phyloP scores from a whole-genome alignment of 2,113 vertebrate genomes.

The Anarrhichthys ocellatus region DNA sequence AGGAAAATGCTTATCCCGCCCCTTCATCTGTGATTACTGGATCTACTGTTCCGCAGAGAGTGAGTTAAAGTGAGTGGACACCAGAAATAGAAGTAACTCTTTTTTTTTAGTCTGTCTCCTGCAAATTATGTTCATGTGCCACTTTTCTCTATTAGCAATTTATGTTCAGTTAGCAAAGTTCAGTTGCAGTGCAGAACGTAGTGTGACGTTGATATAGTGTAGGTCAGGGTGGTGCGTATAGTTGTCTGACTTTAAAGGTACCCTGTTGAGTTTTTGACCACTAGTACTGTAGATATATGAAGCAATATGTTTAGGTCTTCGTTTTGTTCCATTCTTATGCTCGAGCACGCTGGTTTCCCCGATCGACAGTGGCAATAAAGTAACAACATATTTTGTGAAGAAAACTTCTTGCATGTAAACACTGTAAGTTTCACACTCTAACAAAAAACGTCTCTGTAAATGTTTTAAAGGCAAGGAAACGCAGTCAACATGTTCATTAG shows the following conservation, averaged over 20 bases:
- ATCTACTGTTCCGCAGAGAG: constrained; percentile 34
- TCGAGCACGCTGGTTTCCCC: not conserved
- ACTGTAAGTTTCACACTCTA: not conserved
- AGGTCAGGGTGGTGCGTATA: constrained; percentile 2
- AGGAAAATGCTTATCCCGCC: constrained; percentile 18
- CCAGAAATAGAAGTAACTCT: constrained; percentile 7
- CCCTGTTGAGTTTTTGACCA: not conserved
- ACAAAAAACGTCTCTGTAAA: not conserved
- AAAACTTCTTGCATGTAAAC: not conserved
- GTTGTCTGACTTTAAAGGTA: constrained; percentile 21
- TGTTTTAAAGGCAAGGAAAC: not conserved
- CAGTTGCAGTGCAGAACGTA: constrained; percentile 8
- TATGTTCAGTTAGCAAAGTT: constrained; percentile 26
- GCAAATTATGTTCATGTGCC: constrained; percentile 25
- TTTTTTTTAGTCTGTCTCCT: constrained; percentile 7
- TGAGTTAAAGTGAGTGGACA: constrained; percentile 8
- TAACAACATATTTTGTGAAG: not conserved
- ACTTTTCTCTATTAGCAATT: constrained; percentile 10
- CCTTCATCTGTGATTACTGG: constrained; percentile 45
- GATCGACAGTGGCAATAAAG: not conserved
- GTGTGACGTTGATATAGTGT: not conserved
- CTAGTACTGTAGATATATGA: not conserved
- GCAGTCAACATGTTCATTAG: not conserved
- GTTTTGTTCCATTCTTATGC: not conserved
- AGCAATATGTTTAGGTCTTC: not conserved